phyloP scores from a whole-genome alignment of 2,888 invertebrate genomes.

The Loripinus fragilis region DNA sequence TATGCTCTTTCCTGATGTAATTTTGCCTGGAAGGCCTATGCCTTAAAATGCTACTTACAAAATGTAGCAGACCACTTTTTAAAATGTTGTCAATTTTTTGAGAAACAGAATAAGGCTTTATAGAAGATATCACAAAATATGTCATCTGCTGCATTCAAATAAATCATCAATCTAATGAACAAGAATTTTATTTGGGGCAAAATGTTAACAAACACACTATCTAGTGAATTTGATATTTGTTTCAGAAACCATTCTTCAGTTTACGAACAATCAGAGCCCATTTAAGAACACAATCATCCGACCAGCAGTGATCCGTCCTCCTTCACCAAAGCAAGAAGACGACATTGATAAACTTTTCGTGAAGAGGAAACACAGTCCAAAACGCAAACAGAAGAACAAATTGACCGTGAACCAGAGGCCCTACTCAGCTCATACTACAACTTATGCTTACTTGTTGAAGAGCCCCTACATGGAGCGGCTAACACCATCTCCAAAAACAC shows the following conservation, averaged over 20 bases:
- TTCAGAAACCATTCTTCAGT: conserved; percentile 63
- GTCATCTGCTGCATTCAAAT: too few species aligned
- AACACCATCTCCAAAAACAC: conserved; percentile 67
- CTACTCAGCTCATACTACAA: conserved; percentile 75
- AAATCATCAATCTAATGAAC: too few species aligned
- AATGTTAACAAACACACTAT: too few species aligned
- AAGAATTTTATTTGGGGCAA: too few species aligned
- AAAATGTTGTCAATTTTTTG: too few species aligned
- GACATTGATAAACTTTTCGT: conserved; percentile 67
- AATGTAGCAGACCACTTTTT: too few species aligned
- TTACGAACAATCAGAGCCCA: conserved; percentile 54
- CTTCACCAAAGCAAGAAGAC: conserved; percentile 52
- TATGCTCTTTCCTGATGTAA: too few species aligned
- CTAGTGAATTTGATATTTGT: too few species aligned
- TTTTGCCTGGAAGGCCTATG: too few species aligned
- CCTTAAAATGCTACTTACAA: too few species aligned
- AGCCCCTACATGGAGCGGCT: conserved; percentile 76
- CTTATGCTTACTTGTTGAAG: conserved; percentile 65
- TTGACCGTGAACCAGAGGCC: conserved; percentile 78
- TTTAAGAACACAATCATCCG: conserved; percentile 56
- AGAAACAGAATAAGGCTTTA: too few species aligned
- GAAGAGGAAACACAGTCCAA: conserved; percentile 65
- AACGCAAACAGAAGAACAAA: conserved; percentile 60
- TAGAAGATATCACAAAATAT: too few species aligned
- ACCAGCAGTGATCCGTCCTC: conserved; percentile 39